Percentiles rank a stretch among this genome's conserved stretches.
phyloP scores from a whole-genome alignment of 1,140 invertebrate genomes.

The Berghia stephanieae region DNA sequence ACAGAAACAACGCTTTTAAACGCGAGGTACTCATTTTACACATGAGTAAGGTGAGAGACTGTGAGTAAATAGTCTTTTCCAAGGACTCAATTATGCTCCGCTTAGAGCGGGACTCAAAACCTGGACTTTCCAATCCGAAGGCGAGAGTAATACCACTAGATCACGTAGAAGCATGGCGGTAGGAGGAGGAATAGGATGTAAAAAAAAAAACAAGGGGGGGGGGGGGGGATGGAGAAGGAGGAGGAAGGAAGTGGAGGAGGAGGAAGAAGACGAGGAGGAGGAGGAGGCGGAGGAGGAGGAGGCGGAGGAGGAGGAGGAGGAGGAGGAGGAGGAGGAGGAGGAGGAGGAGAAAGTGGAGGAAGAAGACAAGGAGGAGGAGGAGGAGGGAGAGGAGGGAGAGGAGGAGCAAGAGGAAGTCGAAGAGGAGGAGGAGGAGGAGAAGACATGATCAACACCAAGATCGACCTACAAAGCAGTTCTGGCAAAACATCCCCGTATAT shows the following conservation, averaged over 20 bases:
- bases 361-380: too few relatives aligned
- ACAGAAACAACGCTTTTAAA: too few relatives aligned
- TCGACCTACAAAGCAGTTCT: slow-evolving; percentile 16
- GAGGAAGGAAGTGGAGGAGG: not conserved
- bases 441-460: not conserved
- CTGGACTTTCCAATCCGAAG: too few relatives aligned
- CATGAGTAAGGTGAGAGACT: too few relatives aligned
- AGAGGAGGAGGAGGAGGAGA: not conserved
- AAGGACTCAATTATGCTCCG: too few relatives aligned
- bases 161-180: too few relatives aligned
- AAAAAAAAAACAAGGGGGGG: not conserved
- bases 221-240: not conserved
- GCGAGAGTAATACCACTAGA: too few relatives aligned
- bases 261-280: not conserved
- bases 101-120: too few relatives aligned
- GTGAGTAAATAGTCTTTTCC: too few relatives aligned
- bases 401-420: not conserved
- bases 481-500: not conserved
- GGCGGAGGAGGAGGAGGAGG: not conserved
- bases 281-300: not conserved
- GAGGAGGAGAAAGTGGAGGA: too few relatives aligned
- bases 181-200: too few relatives aligned
- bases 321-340: not conserved
- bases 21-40: too few relatives aligned
- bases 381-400: not conserved